These are phyloP conservation scores for Xanthorhoe designata DNA, from an alignment of 2,888 invertebrate genomes.

Conservation along the genomic window DNA sequence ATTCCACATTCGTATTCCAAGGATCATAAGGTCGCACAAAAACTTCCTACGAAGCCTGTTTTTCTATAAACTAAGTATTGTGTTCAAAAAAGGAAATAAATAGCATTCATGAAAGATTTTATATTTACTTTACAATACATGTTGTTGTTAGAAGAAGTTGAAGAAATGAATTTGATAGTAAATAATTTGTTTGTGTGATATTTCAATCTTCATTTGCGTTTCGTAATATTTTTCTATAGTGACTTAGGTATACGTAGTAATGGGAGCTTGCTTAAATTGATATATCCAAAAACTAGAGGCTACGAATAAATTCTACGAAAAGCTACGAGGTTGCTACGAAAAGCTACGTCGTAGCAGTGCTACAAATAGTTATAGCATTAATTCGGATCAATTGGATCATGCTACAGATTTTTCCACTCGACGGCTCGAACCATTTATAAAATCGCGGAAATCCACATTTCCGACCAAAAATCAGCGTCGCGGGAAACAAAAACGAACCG, in stretches of 20 bases:
- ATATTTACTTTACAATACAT: too few species aligned
- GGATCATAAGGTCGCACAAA: neutral
- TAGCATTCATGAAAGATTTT: neutral
- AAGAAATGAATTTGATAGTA: neutral
- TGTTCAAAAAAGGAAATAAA: neutral
- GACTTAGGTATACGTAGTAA: too few species aligned
- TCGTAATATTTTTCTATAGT: too few species aligned
- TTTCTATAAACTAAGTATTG: neutral
- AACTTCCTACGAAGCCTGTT: neutral
- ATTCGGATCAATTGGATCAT: conserved; percentile 7
- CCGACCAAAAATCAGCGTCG: conserved; percentile 27
- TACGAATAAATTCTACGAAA: neutral
- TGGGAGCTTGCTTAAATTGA: too few species aligned
- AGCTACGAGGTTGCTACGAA: neutral
- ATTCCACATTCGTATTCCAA: neutral
- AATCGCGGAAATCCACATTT: conserved; percentile 28
- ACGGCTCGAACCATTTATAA: conserved; percentile 28
- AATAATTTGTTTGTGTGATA: too few species aligned
- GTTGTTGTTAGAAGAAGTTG: too few species aligned
- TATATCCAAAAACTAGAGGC: too few species aligned
- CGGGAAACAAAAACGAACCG: conserved; percentile 58
- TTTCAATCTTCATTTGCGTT: too few species aligned
- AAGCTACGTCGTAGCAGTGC: neutral
- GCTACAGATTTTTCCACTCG: conserved; percentile 15
- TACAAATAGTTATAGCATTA: neutral